Base-by-base conservation (phyloP, 1,140 invertebrate genomes). In the Chironomus striatipennis region DNA sequence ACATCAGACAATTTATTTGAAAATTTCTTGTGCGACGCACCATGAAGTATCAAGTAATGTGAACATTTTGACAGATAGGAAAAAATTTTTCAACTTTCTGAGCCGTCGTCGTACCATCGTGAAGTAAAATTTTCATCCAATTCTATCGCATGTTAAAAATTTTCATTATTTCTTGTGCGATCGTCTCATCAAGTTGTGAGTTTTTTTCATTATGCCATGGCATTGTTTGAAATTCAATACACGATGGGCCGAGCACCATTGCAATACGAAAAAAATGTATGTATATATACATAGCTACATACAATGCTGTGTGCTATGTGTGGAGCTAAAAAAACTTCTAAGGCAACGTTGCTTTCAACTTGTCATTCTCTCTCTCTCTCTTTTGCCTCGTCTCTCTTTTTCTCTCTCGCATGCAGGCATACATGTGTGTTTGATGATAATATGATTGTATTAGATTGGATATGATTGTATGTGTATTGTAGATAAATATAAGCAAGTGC, bases 1-100 rank as follows among this genome's bases (percentile, higher is more conserved):
- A 75, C 78, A 77, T 77, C 76, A 75, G 77, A 79, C 75, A 76
- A 79, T 70, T 21, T 20, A 78, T 75, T 72, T 65, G 74, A 74
- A 79, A 80, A 78, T 81, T 81, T 79, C 80, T 82, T 79, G 80
- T 76, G 78, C 80, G 78, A 15, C 65, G 74, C 77, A 79, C 81
- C 80, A 81, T 79, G 79, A 82, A 81, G 81, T 78, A 76, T 74
- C 74, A 34, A 12, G 75, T 79, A 77, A 43, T 75, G 73, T 42
- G 73, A 76, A 67, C 24, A 74, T 17, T 18, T n/a, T 70, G 65
- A 70, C 65, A 70, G 65, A 70, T 70, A 70, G 17, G 18, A 17
- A 20, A 20, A 20, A 70, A 70, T 70, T 70, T 70, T 21, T 8
- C n/a, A 20, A 70, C 65, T 70, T 70, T 70, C 65, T 70, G 17